Conservation (phyloP, 2,888 invertebrate species). For the Emmelina monodactyla region DNA sequence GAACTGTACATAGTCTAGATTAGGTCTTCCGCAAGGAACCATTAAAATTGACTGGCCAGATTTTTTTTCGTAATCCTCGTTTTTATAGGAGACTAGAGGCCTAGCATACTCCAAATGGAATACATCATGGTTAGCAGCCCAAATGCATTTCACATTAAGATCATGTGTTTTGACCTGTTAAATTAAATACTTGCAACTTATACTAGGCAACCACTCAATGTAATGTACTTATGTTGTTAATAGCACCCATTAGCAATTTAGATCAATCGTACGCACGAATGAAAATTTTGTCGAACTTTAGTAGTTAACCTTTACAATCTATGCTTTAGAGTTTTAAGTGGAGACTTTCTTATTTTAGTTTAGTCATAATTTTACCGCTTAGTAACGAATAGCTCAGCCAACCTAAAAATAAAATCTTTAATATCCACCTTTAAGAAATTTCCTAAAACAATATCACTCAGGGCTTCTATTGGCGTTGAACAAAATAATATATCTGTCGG, state of each 20-base stretch:
- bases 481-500: conserved; percentile 37
- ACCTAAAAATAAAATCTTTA: too few species aligned
- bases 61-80: conserved; percentile 5
- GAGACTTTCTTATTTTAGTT: too few species aligned
- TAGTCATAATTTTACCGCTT: too few species aligned
- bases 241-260: too few species aligned
- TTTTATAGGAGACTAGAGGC: conserved; percentile 30
- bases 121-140: conserved; percentile 42
- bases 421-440: conserved; percentile 22
- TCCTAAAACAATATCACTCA: conserved; percentile 32
- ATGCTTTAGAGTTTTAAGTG: too few species aligned
- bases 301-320: too few species aligned
- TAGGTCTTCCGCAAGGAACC: conserved; percentile 23
- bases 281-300: too few species aligned
- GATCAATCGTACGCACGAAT: too few species aligned
- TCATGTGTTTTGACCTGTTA: conserved; percentile 31
- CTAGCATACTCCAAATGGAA: conserved; percentile 40
- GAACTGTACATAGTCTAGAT: conserved; percentile 36
- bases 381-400: too few species aligned
- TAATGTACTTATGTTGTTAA: too few species aligned
- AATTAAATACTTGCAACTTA: too few species aligned
- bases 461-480: conserved; percentile 27
- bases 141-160: conserved; percentile 34
- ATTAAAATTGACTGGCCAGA: conserved; percentile 27
- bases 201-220: too few species aligned